These are phyloP conservation scores for Volucella inflata DNA, from an alignment of 2,888 invertebrate genomes.

Conservation along the genomic window DNA sequence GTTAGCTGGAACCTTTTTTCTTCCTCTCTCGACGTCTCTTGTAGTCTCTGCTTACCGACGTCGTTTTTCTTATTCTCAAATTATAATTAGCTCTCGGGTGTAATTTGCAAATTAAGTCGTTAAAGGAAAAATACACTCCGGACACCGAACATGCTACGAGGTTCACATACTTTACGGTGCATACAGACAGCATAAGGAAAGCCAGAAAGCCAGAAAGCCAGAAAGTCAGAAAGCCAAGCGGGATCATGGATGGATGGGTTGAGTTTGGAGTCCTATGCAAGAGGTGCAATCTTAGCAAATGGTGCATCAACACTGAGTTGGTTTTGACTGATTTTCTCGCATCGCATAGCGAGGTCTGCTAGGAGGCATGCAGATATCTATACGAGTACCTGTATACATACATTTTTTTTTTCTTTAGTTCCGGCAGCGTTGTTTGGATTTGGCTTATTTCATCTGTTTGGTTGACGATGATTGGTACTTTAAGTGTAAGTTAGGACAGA, in stretches of 20 bases:
- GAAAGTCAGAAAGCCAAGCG: no score
- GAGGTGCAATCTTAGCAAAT: conserved; percentile 68
- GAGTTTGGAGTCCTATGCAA: conserved; percentile 53
- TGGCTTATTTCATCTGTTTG: conserved; percentile 23
- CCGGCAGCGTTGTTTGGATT: conserved; percentile 25
- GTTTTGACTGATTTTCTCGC: conserved; percentile 68
- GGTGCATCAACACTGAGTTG: conserved; percentile 53
- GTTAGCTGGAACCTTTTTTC: conserved; percentile 10
- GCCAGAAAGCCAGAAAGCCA: no score
- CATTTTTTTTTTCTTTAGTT: conserved; percentile 19
- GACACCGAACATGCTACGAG: conserved; percentile 40
- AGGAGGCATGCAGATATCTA: conserved; percentile 44
- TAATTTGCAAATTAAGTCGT: conserved; percentile 76
- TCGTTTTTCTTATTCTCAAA: conserved; percentile 66
- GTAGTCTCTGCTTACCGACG: conserved; percentile 25
- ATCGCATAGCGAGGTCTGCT: conserved; percentile 52
- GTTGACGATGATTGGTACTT: conserved; percentile 59
- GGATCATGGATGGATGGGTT: conserved; percentile 39
- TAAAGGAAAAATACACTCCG: conserved; percentile 69
- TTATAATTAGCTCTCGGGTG: conserved; percentile 75
- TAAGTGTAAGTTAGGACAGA: conserved; percentile 56
- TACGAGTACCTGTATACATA: neutral
- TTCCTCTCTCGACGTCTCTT: neutral
- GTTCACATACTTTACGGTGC: conserved; percentile 23
- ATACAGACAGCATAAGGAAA: conserved; percentile 9